Base-by-base conservation (phyloP, 2,888 invertebrate genomes). In the Lapara coniferarum region DNA sequence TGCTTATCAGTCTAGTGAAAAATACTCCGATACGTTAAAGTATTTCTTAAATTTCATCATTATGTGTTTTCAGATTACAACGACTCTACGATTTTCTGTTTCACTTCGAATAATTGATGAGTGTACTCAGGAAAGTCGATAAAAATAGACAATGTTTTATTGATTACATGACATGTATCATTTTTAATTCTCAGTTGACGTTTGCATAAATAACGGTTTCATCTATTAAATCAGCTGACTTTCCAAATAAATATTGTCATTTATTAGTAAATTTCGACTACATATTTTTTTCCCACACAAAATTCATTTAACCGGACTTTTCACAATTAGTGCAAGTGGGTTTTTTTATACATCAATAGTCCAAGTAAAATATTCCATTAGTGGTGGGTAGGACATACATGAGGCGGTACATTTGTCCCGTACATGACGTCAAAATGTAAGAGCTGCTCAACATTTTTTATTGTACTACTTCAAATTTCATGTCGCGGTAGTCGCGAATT, bases 1-100 rank as follows among this genome's bases (percentile, higher is more conserved):
- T 12, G 49, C 30, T 66, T 69, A 69, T 69, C 66, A 30, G 25
- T 16, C 44, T 0, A 51, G 16, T 37, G 55, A 58, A 56, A 69
- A 52, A 44, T 25, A 13, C 49, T 19, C 49, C 12, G 49, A 19
- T 13, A 57, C 46, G 13, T 19, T 63, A 14, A n/a, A 6, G 12
- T 49, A 57, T 37, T 57, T 57, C 6, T 19, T 56, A 10, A 13
- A 58, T 58, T n/a, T n/a, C 37, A 37, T n/a, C 30, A 8, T 58
- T 14, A 7, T 44, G 37, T 44, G 37, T 44, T 25, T 37, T n/a
- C 7, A n/a, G n/a, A 44, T 37, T 1, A n/a, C 16, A 12, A 19
- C 12, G 44, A 5, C 5, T n/a, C 46, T 46, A 10, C 16, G 46
- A 16, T 25, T 19, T 56, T 56, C 56, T 19, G 13, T 59, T 16